Percentiles rank a stretch among this genome's conserved stretches.
Conservation (phyloP, 2,888 invertebrate genomes). For the Ptilodon capucinus region DNA sequence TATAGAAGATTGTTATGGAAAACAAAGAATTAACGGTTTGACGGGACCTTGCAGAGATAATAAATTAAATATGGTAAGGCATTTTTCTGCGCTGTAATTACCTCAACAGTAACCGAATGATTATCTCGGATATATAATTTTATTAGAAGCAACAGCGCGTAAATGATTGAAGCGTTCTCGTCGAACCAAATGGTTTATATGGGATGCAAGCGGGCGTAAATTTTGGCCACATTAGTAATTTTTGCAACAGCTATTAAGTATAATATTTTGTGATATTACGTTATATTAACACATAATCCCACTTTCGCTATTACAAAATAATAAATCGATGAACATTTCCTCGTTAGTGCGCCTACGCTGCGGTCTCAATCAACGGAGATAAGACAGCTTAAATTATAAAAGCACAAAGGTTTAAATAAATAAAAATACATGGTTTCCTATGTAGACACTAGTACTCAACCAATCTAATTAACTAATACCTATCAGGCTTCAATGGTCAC, state of each 20-base stretch:
- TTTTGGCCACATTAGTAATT: constrained; percentile 28
- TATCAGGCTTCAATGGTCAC: no score
- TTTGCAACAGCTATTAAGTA: constrained; percentile 4
- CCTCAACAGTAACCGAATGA: constrained; percentile 12
- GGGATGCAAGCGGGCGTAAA: constrained; percentile 37
- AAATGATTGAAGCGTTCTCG: constrained; percentile 39
- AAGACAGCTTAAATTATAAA: no score
- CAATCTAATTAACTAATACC: no score
- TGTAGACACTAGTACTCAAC: no score
- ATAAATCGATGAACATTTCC: no score
- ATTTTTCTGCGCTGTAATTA: constrained; percentile 20
- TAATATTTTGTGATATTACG: neutral
- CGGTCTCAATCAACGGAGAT: no score
- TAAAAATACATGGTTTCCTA: no score
- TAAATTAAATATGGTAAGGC: constrained; percentile 8
- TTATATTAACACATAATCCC: neutral
- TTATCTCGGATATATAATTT: constrained; percentile 25
- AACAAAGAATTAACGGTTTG: constrained; percentile 7
- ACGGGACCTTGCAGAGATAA: constrained; percentile 2
- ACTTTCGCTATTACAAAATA: no score
- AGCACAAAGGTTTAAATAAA: no score
- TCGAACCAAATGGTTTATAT: constrained; percentile 15
- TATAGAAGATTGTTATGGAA: constrained; percentile 16
- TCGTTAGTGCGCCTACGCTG: no score
- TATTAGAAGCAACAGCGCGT: constrained; percentile 41